Base-by-base conservation (phyloP, 2,888 invertebrate species). In the Meloe dianella region DNA sequence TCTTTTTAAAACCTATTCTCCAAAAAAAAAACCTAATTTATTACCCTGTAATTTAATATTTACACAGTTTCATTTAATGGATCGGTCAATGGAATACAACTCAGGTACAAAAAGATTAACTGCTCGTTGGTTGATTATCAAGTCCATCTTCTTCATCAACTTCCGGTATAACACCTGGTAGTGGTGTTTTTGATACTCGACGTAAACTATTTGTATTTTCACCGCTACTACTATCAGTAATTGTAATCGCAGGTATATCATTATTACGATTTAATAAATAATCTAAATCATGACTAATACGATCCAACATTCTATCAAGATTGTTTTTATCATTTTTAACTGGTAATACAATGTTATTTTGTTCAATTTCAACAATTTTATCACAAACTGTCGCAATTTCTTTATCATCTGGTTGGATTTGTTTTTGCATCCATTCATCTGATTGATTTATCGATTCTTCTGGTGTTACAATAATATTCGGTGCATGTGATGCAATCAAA, bases 251-350 rank as follows among this genome's bases (percentile, higher is more conserved):
- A 32, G 32, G 7, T 6, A 32, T 32, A 32, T 32, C 79, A 12
- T 78, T 77, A 51, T 73, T 79, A 58, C 92, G 87, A 82, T 93
- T 93, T 68, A 94, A 85, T 74, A 94, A 85, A 84, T 93, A 94
- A 84, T 94, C 92, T 74, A 94, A 85, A 84, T 94, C 94, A 78
- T 91, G 91, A 1, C 92, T 91, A 77, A 94, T 94, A 79, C 92
- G 89, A 84, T 92, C 91, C 60, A 94, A 84, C 87, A 94, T 91
- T 65, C 89, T 90, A 74, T 89, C 88, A 41, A 85, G 72, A 67
- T 82, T 84, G 68, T 82, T 82, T 20, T 10, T 64, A 20, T 66
- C 82, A 24, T 83, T 83, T 83, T 84, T 81, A 4, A 72, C 71
- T 73, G 17, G 81, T 83, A 10, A 81, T 83, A 32, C 32, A 32